phyloP scores from a whole-genome alignment of 1,140 invertebrate genomes.

The Geopemphigus sp. region DNA sequence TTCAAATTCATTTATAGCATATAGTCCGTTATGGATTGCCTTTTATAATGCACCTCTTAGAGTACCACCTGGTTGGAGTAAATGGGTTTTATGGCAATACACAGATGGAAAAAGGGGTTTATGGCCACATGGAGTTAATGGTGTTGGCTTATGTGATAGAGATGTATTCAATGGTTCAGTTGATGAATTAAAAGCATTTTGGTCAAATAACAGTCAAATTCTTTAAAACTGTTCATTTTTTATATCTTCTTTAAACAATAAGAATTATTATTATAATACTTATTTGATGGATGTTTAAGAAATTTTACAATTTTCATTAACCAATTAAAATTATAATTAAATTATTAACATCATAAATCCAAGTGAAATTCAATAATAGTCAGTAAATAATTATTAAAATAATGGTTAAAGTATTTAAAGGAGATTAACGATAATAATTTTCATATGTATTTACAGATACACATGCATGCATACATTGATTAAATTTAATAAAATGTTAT shows the following conservation, averaged over 20 bases:
- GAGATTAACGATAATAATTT: too few relatives aligned
- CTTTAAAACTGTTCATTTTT: background rate
- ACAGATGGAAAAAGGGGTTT: conserved; percentile 12
- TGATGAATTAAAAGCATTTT: conserved; percentile 29
- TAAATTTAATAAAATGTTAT: too few relatives aligned
- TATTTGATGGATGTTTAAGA: too few relatives aligned
- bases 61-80: conserved; percentile 22
- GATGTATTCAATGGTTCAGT: conserved; percentile 20
- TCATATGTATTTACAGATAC: too few relatives aligned
- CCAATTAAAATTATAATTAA: too few relatives aligned
- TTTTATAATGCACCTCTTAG: background rate
- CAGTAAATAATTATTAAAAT: too few relatives aligned
- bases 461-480: too few relatives aligned
- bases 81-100: conserved; percentile 50
- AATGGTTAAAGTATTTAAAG: too few relatives aligned
- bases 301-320: too few relatives aligned
- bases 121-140: conserved; percentile 10
- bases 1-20: background rate
- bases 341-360: too few relatives aligned
- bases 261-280: too few relatives aligned
- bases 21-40: conserved; percentile 42
- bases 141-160: conserved; percentile 19
- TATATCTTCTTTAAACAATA: background rate
- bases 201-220: background rate
- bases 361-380: too few relatives aligned